phyloP scores from a whole-genome alignment of 2,888 invertebrate species.

The Dryobota labecula region DNA sequence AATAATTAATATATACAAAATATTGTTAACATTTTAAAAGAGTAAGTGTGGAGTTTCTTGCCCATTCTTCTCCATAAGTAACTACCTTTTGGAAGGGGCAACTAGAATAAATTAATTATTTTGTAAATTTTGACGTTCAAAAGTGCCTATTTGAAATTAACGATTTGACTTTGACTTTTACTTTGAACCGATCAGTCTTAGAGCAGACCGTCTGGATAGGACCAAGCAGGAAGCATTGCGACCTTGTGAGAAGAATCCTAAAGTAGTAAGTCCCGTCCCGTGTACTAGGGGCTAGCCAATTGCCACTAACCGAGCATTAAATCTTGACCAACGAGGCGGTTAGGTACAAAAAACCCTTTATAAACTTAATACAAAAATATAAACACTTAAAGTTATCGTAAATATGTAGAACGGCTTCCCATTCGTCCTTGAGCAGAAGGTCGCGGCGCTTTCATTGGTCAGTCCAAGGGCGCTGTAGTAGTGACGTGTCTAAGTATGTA shows the following conservation, averaged over 20 bases:
- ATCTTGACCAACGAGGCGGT: background rate
- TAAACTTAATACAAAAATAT: constrained; percentile 10
- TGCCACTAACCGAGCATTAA: background rate
- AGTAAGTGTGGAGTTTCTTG: no score
- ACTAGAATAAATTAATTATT: no score
- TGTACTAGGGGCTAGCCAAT: background rate
- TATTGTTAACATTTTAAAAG: no score
- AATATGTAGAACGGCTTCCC: constrained; percentile 46
- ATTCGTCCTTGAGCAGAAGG: constrained; percentile 59
- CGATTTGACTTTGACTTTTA: no score
- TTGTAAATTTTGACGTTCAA: no score
- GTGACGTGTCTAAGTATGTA: constrained; percentile 32
- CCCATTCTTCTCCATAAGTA: no score
- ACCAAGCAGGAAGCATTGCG: background rate
- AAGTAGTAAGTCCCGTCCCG: background rate
- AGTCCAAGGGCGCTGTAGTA: constrained; percentile 51
- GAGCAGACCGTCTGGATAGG: background rate
- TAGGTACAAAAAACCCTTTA: background rate
- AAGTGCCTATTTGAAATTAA: no score
- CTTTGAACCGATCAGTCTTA: no score
- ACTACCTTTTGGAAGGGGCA: no score
- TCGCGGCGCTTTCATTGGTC: constrained; percentile 58
- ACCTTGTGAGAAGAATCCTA: background rate
- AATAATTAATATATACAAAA: no score
- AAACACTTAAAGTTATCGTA: constrained; percentile 47